Base-by-base conservation (phyloP, 92 coral and sea anemone species). In the Epizoanthus rinbou region DNA sequence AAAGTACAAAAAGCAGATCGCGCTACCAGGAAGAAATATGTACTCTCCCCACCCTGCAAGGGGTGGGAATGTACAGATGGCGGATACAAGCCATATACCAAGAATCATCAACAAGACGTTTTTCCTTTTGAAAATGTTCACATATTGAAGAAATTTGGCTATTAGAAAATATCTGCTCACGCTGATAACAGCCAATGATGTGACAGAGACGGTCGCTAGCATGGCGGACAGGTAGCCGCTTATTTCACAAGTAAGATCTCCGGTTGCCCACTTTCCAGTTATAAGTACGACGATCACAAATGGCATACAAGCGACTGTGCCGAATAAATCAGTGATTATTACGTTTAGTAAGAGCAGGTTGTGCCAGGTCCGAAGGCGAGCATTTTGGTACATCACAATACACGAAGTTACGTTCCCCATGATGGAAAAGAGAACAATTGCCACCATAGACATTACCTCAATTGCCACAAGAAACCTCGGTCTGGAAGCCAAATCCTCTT, bases 291-390 rank as follows among this genome's bases (percentile, higher is more conserved):
- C 66, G 52, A 92, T 65, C 24, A 80, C 82, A 80, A 85, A 86
- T 14, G 92, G 82, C 64, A 76, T 76, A 60, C 87, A 80, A 8
- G 84, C 43, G 19, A 83, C 17, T 0, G 91, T 85, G 3, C 82
- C 87, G 15, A 92, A 84, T 14, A 92, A 86, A 71, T 92, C 95
- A n/a, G 88, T 84, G 3, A 92, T 50, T 3, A 92, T 89, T 13
- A 92, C 87, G 64, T 92, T 92, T 6, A 92, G 67, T 7, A 90
- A 88, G 14, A 92, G 84, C 16, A 89, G 80, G 66, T 92, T 92
- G 82, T 89, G 95, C 95, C 95, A 92, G 25, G 92, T 92, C 31
- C 95, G 85, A 23, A 92, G 85, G 16, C 91, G 90, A 64, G 93
- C 87, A 25, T 86, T 92, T 85, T 62, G 79, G 87, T 88, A 84